Base-by-base conservation (phyloP, 2,888 invertebrate species). In the Peribatodes rhomboidaria region DNA sequence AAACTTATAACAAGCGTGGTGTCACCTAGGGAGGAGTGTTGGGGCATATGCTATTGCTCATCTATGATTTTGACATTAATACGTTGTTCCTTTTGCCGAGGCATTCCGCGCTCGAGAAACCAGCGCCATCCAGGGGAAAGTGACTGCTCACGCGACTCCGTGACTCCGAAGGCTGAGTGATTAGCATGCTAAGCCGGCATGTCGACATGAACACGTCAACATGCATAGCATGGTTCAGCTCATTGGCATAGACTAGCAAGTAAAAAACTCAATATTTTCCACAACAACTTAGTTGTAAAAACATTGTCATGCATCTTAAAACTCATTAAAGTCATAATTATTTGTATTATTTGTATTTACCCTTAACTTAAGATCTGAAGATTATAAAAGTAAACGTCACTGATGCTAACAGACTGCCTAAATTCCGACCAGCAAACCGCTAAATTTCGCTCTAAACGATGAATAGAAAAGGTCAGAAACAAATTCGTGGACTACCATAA, bases 101-200 rank as follows among this genome's bases (percentile, higher is more conserved):
- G 79, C 84, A 90, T 90, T 88, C 87, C 84, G 73, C 65, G 72
- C 81, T 84, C 88, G 87, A 89, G 88, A 88, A 88, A 88, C 16
- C 22, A 42, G 9, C 11, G 33, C 52, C 71, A 67, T 71, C 76
- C 80, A 75, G 84, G 89, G 83, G 92, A 92, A 92, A 92, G 91
- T 89, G 88, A 88, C 80, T 72, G 57, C 59, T 75, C 90, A 89
- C 89, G 89, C 90, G 88, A 88, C 84, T 78, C 83, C 87, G 84
- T 84, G 82, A 74, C 75, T 74, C 73, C 72, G 70, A 83, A 82
- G 83, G 81, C 82, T 76, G 73, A 78, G 73, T 78, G 69, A 87
- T 88, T 88, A 87, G 82, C 80, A 84, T 82, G 79, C 70, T 73
- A 72, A 70, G 60, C 68, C 67, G 68, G 65, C 69, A 70, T 74